phyloP scores from a whole-genome alignment of 2,888 invertebrate species.

The Neoascia interrupta region DNA sequence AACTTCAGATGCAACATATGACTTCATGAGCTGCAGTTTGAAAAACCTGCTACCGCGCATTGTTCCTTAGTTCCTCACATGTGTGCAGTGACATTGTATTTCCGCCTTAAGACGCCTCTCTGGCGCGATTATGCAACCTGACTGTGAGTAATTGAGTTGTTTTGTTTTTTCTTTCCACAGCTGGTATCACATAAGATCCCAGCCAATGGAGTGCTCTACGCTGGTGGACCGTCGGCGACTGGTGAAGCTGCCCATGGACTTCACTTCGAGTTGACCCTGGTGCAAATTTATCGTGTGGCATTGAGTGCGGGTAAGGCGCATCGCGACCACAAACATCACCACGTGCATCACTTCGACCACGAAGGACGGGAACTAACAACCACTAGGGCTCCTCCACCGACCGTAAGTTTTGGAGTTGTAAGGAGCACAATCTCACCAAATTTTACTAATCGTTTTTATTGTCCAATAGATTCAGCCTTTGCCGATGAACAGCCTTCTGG shows the following conservation, averaged over 20 bases:
- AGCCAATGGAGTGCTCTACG: constrained; percentile 87
- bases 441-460: constrained; percentile 8
- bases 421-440: not conserved
- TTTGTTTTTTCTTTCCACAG: constrained; percentile 78
- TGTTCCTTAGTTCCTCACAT: constrained; percentile 21
- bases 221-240: constrained; percentile 81
- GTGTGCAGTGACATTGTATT: constrained; percentile 16
- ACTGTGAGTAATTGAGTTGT: constrained; percentile 12
- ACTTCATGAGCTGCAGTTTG: not conserved
- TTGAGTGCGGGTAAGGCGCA: constrained; percentile 92
- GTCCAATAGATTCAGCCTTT: constrained; percentile 80
- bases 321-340: constrained; percentile 92
- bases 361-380: constrained; percentile 85
- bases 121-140: constrained; percentile 21
- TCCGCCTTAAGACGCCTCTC: constrained; percentile 16
- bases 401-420: constrained; percentile 73
- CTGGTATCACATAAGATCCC: constrained; percentile 88
- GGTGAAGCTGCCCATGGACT: constrained; percentile 77
- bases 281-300: constrained; percentile 90
- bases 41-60: constrained; percentile 25
- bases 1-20: constrained; percentile 15
- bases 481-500: constrained; percentile 81
- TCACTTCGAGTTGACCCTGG: constrained; percentile 86
- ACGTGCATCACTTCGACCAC: constrained; percentile 89
- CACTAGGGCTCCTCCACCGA: constrained; percentile 81